Evolutionary conservation across 2,888 invertebrate species (phyloP).

Genomic region (Tenthredo amoena): DNA sequence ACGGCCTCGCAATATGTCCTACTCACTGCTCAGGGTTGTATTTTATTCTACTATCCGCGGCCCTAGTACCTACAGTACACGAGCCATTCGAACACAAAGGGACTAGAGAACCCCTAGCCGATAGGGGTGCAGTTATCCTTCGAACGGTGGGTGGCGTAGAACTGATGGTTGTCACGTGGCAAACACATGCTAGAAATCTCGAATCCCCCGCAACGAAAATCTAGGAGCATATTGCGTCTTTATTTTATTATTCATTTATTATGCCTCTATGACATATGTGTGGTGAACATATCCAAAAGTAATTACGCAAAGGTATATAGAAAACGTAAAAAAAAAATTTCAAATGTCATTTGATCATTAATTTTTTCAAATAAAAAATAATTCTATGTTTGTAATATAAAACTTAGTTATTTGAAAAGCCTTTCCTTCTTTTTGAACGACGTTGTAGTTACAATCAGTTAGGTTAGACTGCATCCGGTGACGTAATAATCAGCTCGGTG

Average conservation of each 20-base stretch:
- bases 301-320: not conserved
- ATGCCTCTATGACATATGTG: not conserved
- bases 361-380: not conserved
- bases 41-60: slow-evolving; percentile 35
- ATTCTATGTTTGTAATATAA: not conserved
- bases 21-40: slow-evolving; percentile 24
- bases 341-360: not conserved
- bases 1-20: slow-evolving; percentile 44
- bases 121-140: slow-evolving; percentile 34
- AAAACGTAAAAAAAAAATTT: not conserved
- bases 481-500: slow-evolving; percentile 9
- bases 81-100: slow-evolving; percentile 40
- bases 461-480: slow-evolving; percentile 15
- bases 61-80: not conserved
- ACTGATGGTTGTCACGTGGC: slow-evolving; percentile 40
- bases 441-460: not conserved
- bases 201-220: slow-evolving; percentile 31
- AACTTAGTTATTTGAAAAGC: not conserved
- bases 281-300: not conserved
- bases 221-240: not conserved
- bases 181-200: slow-evolving; percentile 41
- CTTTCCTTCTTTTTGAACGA: not conserved
- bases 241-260: not conserved
- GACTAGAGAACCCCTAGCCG: slow-evolving; percentile 39
- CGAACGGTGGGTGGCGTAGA: slow-evolving; percentile 38